Conservation (phyloP, 2,888 invertebrate species). For the Bombylius major region DNA sequence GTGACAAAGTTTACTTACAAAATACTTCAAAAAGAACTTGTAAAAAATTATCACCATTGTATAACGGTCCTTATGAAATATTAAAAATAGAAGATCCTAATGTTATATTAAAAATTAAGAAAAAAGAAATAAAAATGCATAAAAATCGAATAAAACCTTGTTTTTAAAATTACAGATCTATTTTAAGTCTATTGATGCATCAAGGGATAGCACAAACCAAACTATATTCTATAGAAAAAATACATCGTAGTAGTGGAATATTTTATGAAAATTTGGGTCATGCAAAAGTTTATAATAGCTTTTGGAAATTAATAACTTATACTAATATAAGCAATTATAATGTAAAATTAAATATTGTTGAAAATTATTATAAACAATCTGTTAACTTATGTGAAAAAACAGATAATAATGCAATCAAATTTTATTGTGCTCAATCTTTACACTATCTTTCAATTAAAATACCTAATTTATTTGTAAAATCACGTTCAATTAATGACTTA, state of each 20-base stretch:
- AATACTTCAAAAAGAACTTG: slow-evolving; percentile 3
- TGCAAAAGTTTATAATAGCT: slow-evolving; percentile 5
- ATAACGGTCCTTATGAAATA: slow-evolving; percentile 7
- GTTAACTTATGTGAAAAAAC: not conserved
- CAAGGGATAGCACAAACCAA: no score
- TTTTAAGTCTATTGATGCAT: no score
- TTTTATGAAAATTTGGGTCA: slow-evolving; percentile 9
- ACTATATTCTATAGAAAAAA: not conserved
- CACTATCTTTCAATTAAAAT: not conserved
- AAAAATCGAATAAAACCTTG: slow-evolving; percentile 1
- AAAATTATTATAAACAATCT: not conserved
- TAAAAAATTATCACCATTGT: slow-evolving; percentile 7
- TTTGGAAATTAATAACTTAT: slow-evolving; percentile 2
- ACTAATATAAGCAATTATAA: not conserved
- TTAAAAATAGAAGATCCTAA: not conserved
- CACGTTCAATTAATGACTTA: not conserved
- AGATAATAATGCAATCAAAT: no score
- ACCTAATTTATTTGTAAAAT: not conserved
- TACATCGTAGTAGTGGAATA: slow-evolving; percentile 6
- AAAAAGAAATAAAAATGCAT: not conserved
- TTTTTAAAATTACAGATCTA: not conserved
- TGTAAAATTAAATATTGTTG: not conserved
- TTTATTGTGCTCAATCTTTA: not conserved
- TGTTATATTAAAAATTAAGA: slow-evolving; percentile 3
- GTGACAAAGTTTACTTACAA: slow-evolving; percentile 6